phyloP scores from a whole-genome alignment of 2,888 invertebrate species.

The Dynastes tityus region DNA sequence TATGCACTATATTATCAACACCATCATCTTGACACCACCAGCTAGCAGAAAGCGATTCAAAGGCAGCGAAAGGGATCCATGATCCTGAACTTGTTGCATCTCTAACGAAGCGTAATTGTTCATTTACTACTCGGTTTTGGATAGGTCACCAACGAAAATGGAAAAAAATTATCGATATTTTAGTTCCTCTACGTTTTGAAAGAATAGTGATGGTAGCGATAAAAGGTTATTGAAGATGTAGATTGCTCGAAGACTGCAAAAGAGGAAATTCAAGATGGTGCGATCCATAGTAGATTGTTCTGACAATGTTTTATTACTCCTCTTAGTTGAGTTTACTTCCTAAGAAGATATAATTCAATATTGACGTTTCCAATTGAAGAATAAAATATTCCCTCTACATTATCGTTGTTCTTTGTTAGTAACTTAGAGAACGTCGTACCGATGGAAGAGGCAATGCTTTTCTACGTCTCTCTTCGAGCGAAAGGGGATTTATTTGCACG shows the following conservation, averaged over 20 bases:
- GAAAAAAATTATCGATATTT: slow-evolving; percentile 14
- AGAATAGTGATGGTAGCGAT: background rate
- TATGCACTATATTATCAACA: slow-evolving; percentile 31
- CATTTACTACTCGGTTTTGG: slow-evolving; percentile 58
- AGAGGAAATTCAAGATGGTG: background rate
- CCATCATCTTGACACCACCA: slow-evolving; percentile 21
- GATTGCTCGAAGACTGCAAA: background rate
- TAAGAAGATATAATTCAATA: slow-evolving; percentile 2
- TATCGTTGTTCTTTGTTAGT: slow-evolving; percentile 17
- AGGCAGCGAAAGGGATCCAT: slow-evolving; percentile 51
- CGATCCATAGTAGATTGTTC: background rate
- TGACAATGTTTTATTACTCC: background rate
- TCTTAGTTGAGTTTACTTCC: background rate
- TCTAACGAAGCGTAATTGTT: slow-evolving; percentile 26
- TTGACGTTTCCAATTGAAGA: background rate
- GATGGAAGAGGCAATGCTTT: background rate
- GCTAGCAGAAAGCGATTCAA: slow-evolving; percentile 9
- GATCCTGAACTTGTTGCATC: slow-evolving; percentile 67
- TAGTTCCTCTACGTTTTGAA: background rate
- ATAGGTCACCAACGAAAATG: background rate
- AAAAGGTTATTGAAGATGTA: background rate
- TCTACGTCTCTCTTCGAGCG: background rate
- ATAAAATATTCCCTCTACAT: background rate
- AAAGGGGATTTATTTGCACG: background rate
- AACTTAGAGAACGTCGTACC: background rate